Evolutionary conservation across 2,888 invertebrate genomes (phyloP), one percentile per base, ranked within the genome.

Genomic region (Meghimatium bilineatum): DNA sequence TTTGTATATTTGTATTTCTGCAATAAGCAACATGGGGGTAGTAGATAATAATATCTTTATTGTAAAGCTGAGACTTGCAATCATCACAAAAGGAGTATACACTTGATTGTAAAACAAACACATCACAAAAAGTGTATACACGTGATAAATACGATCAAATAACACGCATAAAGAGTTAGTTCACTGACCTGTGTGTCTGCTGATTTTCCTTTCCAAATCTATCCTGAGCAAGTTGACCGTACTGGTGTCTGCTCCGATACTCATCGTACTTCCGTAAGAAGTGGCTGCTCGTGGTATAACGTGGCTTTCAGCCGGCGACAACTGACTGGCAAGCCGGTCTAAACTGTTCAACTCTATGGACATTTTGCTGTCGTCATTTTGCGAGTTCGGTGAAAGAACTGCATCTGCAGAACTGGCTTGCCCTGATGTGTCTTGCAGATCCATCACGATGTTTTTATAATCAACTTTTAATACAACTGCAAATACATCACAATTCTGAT

Each of bases 181-280:
- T n/a, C 5, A 56, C 77, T 66, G 38, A 63, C 77, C 77, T 44
- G 91, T 91, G 83, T 91, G 91, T 23, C 90, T 86, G 80, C 86
- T 88, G n/a, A 90, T 85, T 79, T 88, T 88, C 83, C 87, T 87
- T 75, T 90, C 90, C 36, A 90, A 85, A 72, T 91, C 91, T 29
- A 90, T 89, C 80, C 86, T 85, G 29, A 91, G 83, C 49, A 91
- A 85, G 69, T 90, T 91, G 14, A 89, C 89, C 5, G 90, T 90
- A 10, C 90, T 90, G 14, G 90, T 88, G 17, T 88, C 89, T 6
- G 29, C 79, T 29, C 88, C 88, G 1, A 90, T 88, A 60, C 88
- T 89, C 75, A 89, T 52, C 5, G 72, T 82, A 49, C 82, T 76
- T 26, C 82, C 82, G 69, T 82, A 76, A 14, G 75, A 56, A 17